Evolutionary conservation across 2,888 invertebrate genomes (phyloP).

Genomic region (Polydrusus pterygomalis): DNA sequence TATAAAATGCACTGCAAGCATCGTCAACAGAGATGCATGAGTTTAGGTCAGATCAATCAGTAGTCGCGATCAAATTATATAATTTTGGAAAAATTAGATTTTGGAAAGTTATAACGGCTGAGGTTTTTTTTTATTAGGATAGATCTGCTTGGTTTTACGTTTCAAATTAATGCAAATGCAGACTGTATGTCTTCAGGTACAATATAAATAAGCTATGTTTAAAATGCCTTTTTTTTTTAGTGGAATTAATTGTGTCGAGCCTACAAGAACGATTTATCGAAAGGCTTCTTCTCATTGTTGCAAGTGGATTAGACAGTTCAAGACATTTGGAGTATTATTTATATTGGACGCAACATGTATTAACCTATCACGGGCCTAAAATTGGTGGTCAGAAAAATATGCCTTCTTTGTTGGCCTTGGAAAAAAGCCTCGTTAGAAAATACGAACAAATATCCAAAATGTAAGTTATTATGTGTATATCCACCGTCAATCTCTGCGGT

Average conservation of each 20-base stretch:
- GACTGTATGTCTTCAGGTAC: too few species aligned
- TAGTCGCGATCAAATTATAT: too few species aligned
- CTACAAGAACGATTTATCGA: constrained; percentile 86
- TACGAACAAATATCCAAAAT: constrained; percentile 89
- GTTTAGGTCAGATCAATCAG: too few species aligned
- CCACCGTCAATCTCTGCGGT: too few species aligned
- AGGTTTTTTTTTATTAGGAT: too few species aligned
- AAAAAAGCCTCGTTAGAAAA: constrained; percentile 86
- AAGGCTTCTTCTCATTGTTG: constrained; percentile 82
- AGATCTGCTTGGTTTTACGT: too few species aligned
- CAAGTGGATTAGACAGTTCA: constrained; percentile 83
- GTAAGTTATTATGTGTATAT: constrained; percentile 75
- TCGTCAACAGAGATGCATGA: too few species aligned
- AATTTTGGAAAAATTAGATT: too few species aligned
- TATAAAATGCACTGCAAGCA: too few species aligned
- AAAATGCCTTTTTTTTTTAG: constrained; percentile 76
- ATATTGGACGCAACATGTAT: constrained; percentile 82
- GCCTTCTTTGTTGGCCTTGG: constrained; percentile 82
- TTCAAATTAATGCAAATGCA: too few species aligned
- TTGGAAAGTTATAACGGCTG: too few species aligned
- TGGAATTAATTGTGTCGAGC: constrained; percentile 81
- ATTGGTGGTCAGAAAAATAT: constrained; percentile 75
- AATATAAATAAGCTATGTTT: too few species aligned
- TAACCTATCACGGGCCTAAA: constrained; percentile 79
- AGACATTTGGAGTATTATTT: constrained; percentile 93